Evolutionary conservation across 2,113 vertebrate genomes (phyloP).

Genomic region (Erpornis zantholeuca): DNA sequence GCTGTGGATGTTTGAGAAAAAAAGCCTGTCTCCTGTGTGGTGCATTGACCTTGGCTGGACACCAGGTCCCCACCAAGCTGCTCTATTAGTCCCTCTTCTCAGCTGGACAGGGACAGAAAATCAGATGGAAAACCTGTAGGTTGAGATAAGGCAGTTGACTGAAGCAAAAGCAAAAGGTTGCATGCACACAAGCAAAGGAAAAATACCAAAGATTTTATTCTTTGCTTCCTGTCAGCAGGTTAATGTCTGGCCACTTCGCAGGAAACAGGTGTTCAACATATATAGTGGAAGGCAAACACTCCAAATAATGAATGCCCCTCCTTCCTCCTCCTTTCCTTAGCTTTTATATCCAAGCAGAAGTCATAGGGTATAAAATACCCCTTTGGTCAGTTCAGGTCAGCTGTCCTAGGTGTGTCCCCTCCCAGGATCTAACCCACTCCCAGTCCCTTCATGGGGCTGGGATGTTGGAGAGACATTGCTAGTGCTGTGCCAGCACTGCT

Average conservation of each 20-base stretch:
- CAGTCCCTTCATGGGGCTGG: too few species aligned
- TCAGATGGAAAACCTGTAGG: not conserved
- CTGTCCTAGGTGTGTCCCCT: not conserved
- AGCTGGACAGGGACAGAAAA: not conserved
- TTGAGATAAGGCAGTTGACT: not conserved
- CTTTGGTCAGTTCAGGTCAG: not conserved
- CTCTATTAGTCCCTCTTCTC: not conserved
- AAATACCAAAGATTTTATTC: not conserved
- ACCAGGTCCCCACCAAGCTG: not conserved
- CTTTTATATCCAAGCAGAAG: not conserved
- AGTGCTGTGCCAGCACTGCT: not conserved
- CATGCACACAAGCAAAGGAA: not conserved
- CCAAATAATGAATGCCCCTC: rapidly evolving
- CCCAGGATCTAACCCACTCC: not conserved
- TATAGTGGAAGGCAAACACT: not conserved
- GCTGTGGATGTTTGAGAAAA: not conserved
- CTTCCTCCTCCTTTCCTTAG: not conserved
- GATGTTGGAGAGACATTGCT: not conserved
- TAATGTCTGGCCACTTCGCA: not conserved
- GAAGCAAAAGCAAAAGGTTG: not conserved
- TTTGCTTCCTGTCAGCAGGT: not conserved
- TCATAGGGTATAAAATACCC: not conserved
- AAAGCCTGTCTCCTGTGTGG: not conserved
- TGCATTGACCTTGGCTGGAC: not conserved
- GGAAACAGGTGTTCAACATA: not conserved